Percentiles rank a stretch among this genome's conserved stretches.
Evolutionary conservation across 2,113 vertebrate species (phyloP).

Genomic region (Excalfactoria chinensis): DNA sequence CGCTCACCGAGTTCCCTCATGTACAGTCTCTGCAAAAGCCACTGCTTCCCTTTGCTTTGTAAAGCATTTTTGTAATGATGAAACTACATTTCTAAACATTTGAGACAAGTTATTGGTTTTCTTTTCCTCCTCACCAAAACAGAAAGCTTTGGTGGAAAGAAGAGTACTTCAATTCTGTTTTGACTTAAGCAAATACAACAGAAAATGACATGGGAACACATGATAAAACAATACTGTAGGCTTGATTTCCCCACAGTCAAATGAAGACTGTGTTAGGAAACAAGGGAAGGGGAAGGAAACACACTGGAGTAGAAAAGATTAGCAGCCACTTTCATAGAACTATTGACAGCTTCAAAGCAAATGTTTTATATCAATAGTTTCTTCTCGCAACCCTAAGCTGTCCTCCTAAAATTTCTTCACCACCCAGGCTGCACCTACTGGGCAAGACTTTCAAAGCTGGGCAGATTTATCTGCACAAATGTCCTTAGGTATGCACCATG

Average conservation of each 20-base stretch:
- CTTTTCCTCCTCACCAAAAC: not conserved
- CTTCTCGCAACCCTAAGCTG: not conserved
- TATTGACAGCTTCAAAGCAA: not conserved
- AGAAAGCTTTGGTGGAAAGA: constrained; percentile 19
- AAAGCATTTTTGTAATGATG: not conserved
- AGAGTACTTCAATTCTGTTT: not conserved
- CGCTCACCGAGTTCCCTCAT: not conserved
- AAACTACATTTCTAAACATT: not conserved
- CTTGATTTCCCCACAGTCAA: constrained; percentile 23
- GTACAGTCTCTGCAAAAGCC: not conserved
- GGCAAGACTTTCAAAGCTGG: not conserved
- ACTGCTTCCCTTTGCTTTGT: constrained; percentile 6
- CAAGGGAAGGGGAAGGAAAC: not conserved
- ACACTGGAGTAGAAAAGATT: not conserved
- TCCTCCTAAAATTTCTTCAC: not conserved
- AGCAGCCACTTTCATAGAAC: not conserved
- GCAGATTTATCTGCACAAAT: not conserved
- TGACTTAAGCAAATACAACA: constrained; percentile 22
- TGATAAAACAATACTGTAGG: not conserved
- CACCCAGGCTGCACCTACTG: not conserved
- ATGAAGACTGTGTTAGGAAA: not conserved
- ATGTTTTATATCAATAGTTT: not conserved
- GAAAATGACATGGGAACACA: not conserved
- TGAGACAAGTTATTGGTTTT: not conserved
- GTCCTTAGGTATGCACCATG: not conserved